Percentiles rank a stretch among this genome's conserved stretches.
phyloP scores from a whole-genome alignment of 2,888 invertebrate genomes.

The Andrena trimmerana region DNA sequence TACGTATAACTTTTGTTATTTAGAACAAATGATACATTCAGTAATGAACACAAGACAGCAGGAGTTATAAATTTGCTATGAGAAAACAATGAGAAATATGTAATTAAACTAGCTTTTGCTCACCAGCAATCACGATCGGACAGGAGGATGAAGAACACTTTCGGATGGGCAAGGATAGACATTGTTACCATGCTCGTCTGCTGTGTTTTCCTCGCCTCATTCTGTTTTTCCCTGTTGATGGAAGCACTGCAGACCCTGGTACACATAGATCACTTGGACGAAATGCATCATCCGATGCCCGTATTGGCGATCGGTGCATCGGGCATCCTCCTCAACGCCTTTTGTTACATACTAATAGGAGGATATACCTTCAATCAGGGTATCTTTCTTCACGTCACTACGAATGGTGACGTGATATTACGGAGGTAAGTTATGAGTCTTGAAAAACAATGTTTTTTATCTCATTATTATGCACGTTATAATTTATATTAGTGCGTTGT shows the following conservation, averaged over 20 bases:
- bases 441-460: not conserved
- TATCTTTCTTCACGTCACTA: slow-evolving; percentile 89
- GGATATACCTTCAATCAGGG: slow-evolving; percentile 92
- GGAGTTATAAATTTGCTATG: not conserved
- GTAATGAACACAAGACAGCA: not conserved
- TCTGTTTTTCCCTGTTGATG: slow-evolving; percentile 92
- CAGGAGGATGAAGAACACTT: slow-evolving; percentile 92
- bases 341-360: slow-evolving; percentile 93
- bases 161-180: slow-evolving; percentile 96
- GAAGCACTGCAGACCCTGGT: slow-evolving; percentile 93
- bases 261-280: slow-evolving; percentile 90
- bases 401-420: slow-evolving; percentile 88
- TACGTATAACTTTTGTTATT: not conserved
- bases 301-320: slow-evolving; percentile 90
- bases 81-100: not conserved
- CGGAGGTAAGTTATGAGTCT: slow-evolving; percentile 79
- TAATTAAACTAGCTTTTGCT: not conserved
- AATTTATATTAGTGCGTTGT: too few species aligned
- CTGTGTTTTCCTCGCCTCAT: slow-evolving; percentile 93
- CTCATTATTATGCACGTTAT: too few species aligned
- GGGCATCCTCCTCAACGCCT: slow-evolving; percentile 91
- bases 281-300: slow-evolving; percentile 91
- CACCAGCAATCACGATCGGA: slow-evolving; percentile 87
- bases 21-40: not conserved
- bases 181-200: slow-evolving; percentile 93